Base-by-base conservation (phyloP, 2,888 invertebrate genomes). In the Linnaemya tessellans region DNA sequence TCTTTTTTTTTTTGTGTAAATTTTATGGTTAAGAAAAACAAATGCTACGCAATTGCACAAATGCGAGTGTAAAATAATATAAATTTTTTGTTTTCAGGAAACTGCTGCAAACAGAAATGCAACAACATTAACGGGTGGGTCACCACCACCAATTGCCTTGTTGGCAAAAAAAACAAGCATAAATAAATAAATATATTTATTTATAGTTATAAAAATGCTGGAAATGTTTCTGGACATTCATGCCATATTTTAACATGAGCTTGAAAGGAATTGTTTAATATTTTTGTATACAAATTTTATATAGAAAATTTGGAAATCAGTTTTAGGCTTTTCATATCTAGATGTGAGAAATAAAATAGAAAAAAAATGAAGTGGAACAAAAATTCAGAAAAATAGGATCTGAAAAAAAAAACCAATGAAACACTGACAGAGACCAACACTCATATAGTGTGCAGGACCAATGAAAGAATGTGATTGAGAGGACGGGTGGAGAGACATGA, bases 1-100 rank as follows among this genome's bases (percentile, higher is more conserved):
- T 35, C 38, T 68, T 11, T 11, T 41, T 18, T 10, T 56, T 18
- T 18, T 10, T 5, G 10, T 60, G 13, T 65, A 18, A 7, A 38
- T 38, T 73, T 80, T 80, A 56, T 46, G 41, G 56, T 13, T 38
- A 38, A 60, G 7, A 38, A 60, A 84, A 75, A 70, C 80, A 77
- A 78, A 71, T 43, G 74, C 85, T 85, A 85, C 85, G 85, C 85
- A 85, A 75, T 75, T 71, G 79, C 64, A 82, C 65, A 85, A 82
- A 82, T 75, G 78, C 85, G 85, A 74, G 81, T 81, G 73, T 62
- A 81, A 84, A 77, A 62, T 60, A 71, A 62, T 73, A 62, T 73
- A 46, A 41, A 71, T 60, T 80, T 30, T 30, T 30, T 30, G 2
- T 30, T 5, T 71, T 60, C 70, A 71, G 25, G 65, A 82, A 78